A percentile compares a stretch with the other conserved stretches of the same genome.
Evolutionary conservation across 2,888 invertebrate species (phyloP).

Genomic region (Agonopterix heracliana): DNA sequence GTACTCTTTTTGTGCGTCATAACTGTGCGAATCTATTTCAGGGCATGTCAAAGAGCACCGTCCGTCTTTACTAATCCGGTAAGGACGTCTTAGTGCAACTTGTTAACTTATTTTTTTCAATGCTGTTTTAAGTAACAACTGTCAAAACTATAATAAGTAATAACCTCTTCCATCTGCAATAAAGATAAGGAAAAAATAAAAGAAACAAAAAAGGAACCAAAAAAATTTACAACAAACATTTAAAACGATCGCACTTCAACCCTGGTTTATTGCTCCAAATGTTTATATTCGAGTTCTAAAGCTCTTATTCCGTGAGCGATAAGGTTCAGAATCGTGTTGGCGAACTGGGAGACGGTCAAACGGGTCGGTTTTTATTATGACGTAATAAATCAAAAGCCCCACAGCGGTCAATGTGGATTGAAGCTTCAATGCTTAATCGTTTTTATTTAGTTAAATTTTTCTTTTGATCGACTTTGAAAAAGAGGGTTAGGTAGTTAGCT

Average conservation of each 20-base stretch:
- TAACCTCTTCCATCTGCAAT: not conserved
- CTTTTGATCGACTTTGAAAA: no score
- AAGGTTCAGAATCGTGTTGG: no score
- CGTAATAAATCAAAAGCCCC: not conserved
- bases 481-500: no score
- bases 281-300: no score
- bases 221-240: not conserved
- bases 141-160: not conserved
- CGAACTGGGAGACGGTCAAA: no score
- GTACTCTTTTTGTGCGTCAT: no score
- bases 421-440: not conserved
- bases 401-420: not conserved
- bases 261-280: not conserved
- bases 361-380: not conserved
- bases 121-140: not conserved
- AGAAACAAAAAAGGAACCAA: not conserved
- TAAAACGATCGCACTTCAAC: not conserved
- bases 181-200: not conserved
- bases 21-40: no score
- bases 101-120: no score
- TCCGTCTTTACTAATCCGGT: no score
- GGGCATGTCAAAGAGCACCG: no score
- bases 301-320: no score
- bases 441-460: not conserved
- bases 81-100: no score